Base-by-base conservation (phyloP, 1,140 invertebrate genomes). In the Drosophila athabasca region DNA sequence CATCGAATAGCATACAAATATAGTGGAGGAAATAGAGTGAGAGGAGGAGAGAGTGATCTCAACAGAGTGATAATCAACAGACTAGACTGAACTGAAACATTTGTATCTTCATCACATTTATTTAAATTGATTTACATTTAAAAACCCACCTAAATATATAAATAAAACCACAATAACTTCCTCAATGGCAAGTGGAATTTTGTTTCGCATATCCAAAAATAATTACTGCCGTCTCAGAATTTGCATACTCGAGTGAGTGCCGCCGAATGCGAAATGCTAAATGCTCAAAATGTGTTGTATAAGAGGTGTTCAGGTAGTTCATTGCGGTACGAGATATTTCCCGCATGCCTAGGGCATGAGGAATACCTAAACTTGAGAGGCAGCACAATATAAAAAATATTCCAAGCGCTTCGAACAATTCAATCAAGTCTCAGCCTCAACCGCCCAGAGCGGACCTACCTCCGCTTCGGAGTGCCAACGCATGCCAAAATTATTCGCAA, bases 401-500 rank as follows among this genome's bases (percentile, higher is more conserved):
- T 76, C 57, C 57, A 81, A 62, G 43, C 54, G 52, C 31, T 35
- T 54, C 64, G 19, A 76, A 80, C 62, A 59, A 80, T 76, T 80
- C 78, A 76, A 64, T 59, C 58, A 55, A 50, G 65, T 62, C 53
- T 35, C 48, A 54, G 64, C 7, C 26, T 31, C 60, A 41, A 9
- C 29, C 6, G 17, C 31, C 9, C 31, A 35, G 31, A 35, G 31
- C 31, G 31, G 9, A 35, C 31, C 8, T 35, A 35, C 35, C 35
- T 39, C 35, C 35, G 35, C 35, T 44, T 44, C 46, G 44, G 15
- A 15, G 45, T n/a, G 29, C 26, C 71, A 69, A 79, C 82, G 58
- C 64, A 77, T 77, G 68, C 73, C 72, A 72, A 68, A 80, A 73
- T 62, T 19, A 83, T 79, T 60, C 58, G 48, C 41, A 55, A 60